Base-by-base conservation (phyloP, 2,113 vertebrate genomes). In the Varanus salvator region DNA sequence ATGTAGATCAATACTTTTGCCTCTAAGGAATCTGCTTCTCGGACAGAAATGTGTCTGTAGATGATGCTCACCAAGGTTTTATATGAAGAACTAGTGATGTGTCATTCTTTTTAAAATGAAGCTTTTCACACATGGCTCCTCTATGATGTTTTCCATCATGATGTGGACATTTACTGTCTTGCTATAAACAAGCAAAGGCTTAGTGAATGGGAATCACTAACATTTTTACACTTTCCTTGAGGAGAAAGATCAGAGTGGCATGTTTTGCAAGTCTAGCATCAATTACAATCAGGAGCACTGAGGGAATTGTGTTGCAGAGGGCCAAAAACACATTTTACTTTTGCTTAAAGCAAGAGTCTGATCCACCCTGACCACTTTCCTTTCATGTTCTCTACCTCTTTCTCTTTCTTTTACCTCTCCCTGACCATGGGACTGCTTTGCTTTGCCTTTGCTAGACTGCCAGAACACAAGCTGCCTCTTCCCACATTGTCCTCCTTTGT, bases 1-100 rank as follows among this genome's bases (percentile, higher is more conserved):
- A 88, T 25, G 52, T 54, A 74, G 27, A 82, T 82, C 80, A 75
- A 88, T 82, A 88, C 3, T 88, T 88, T 44, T 3, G 15, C 27
- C 68, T 60, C 34, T 23, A 60, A 88, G 54, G 71, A 60, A 25
- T 74, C 78, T 34, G 17, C 48, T 81, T 74, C 87, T 82, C 3
- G 25, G 69, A 74, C 77, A 72, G 50, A 74, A 34, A 68, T 31
- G 25, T 68, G 82, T 34, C 25, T 29, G 38, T 60, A 60, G 74
- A 88, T 72, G 87, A 74, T 81, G 82, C 29, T 6, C 69, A 48
- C 50, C 27, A 88, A 74, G 23, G 29, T 31, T 17, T 50, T 68
- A 66, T 11, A 34, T 17, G 44, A 50, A 50, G 19, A 52, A 80
- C 23, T 48, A 29, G 21, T 44, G 60, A 23, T 23, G 27, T 44